phyloP scores from a whole-genome alignment of 2,113 vertebrate genomes.

The Sterna hirundo region DNA sequence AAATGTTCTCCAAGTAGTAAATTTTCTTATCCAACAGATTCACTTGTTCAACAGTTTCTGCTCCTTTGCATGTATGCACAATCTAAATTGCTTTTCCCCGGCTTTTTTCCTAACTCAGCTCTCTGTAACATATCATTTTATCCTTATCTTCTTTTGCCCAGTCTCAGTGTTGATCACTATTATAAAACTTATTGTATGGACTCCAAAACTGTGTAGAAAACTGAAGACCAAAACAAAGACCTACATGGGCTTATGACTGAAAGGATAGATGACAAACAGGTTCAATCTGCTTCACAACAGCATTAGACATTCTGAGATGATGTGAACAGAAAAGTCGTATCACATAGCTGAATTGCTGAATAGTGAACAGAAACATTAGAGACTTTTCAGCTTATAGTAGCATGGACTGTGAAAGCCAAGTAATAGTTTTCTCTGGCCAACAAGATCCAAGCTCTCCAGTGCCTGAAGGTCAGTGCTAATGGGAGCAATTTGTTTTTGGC shows the following conservation, averaged over 20 bases:
- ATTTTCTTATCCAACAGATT: background rate
- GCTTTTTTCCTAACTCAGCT: background rate
- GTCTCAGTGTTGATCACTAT: background rate
- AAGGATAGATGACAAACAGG: background rate
- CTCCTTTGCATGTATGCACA: background rate
- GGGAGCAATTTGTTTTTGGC: background rate
- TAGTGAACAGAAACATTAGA: background rate
- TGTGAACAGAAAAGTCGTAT: background rate
- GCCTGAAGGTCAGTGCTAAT: background rate
- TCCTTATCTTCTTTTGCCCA: background rate
- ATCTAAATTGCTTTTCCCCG: background rate
- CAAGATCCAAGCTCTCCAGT: background rate
- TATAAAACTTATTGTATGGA: background rate
- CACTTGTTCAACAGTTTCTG: background rate
- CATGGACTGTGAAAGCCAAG: background rate
- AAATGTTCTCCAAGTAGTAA: background rate
- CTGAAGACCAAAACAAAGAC: rapidly evolving
- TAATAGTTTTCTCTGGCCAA: background rate
- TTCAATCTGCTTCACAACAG: background rate
- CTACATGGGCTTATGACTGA: background rate
- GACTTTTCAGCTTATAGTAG: background rate
- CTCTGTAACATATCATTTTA: background rate
- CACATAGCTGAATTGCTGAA: background rate
- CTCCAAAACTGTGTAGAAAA: background rate
- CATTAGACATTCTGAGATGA: background rate